Evolutionary conservation across 2,888 invertebrate species (phyloP), one percentile per base, ranked within the genome.

Genomic region (Chymomyza procnemis): DNA sequence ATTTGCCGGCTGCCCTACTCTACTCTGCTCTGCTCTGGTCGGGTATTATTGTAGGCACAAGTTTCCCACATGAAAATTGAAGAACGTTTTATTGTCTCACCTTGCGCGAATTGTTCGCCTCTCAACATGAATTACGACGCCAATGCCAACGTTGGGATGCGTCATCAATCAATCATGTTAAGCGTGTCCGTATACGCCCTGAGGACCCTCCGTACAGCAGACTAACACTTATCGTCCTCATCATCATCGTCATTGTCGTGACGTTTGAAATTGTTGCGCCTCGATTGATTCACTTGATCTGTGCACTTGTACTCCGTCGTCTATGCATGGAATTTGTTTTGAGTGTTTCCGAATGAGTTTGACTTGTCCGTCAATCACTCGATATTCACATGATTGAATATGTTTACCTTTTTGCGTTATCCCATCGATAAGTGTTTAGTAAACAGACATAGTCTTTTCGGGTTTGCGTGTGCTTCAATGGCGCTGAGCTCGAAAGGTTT

Each of bases 51-150:
- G 62, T 74, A 74, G 56, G 66, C 69, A 60, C 52, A 60, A 26
- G 47, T 54, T 64, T 71, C 61, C 66, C 64, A 66, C 64, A 61
- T 64, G 26, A 26, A 66, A 66, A 75, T 55, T 69, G 67, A 67
- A 66, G 67, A 72, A 59, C 71, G 61, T 70, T 81, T 78, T 73
- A 78, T 84, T 79, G 84, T 75, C 76, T 73, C 79, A 84, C 82
- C 87, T 86, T 72, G 30, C 12, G 75, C 73, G 78, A 84, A 79
- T 83, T 81, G 81, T 84, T 81, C 74, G 72, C 64, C 79, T 73
- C 78, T 78, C 76, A 76, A 79, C 84, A 79, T 80, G 84, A 82
- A 85, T 86, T 86, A 82, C 82, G 75, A 74, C 73, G 81, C 75
- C 67, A 41, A 41, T 41, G 34, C 34, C 34, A 12, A 41, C 34